A percentile compares a stretch with the other conserved stretches of the same genome.
Evolutionary conservation across 2,113 vertebrate species (phyloP).

Genomic region (Microcebus lehilahytsara): DNA sequence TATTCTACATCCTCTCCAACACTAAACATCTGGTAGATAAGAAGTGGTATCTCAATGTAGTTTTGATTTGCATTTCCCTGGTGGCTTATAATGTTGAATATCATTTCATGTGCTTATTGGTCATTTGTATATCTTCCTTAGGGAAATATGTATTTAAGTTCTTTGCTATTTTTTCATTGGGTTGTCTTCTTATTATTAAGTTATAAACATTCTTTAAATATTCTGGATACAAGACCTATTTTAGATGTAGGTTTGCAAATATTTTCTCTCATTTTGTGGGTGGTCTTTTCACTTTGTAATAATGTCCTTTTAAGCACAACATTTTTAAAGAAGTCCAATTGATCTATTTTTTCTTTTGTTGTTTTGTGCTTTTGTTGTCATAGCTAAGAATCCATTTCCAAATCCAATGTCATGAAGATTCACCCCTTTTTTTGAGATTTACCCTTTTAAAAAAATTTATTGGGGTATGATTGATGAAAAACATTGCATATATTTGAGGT

Average conservation of each 20-base stretch:
- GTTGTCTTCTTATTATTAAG: not conserved
- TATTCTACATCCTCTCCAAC: not conserved
- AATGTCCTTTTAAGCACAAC: not conserved
- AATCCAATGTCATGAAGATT: not conserved
- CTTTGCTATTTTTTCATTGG: not conserved
- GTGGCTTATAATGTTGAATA: not conserved
- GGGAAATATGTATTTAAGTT: not conserved
- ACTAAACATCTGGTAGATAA: not conserved
- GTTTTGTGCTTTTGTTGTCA: not conserved
- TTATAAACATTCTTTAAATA: constrained; percentile 30
- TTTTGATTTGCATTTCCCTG: not conserved
- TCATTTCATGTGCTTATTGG: not conserved
- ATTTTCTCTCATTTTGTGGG: not conserved
- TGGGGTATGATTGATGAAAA: not conserved
- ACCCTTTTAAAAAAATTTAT: not conserved
- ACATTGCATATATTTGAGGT: not conserved
- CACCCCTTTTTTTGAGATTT: not conserved
- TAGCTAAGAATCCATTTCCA: not conserved
- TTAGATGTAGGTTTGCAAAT: not conserved
- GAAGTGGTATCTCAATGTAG: not conserved
- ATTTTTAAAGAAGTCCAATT: not conserved
- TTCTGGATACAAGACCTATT: not conserved
- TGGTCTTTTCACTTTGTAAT: not conserved
- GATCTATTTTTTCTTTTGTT: not conserved
- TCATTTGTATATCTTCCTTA: not conserved